Evolutionary conservation across 2,113 vertebrate genomes (phyloP).

Genomic region (Athene noctua): DNA sequence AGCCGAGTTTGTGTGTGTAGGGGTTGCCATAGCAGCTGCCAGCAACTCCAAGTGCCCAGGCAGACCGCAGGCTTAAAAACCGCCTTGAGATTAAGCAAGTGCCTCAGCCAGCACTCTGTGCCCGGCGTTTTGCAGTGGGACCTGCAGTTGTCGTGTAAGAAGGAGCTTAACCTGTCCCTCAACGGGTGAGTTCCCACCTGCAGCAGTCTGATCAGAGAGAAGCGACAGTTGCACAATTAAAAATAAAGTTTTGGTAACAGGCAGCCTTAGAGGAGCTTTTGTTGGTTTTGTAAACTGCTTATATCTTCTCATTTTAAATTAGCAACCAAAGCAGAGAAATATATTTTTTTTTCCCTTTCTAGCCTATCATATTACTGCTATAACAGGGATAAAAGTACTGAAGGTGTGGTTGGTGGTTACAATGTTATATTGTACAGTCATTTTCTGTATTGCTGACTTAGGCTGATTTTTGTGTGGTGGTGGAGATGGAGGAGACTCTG

Average conservation of each 20-base stretch:
- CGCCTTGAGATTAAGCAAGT: rapidly evolving
- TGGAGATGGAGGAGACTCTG: slow-evolving; percentile 45
- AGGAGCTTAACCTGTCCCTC: neutral
- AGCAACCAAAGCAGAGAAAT: neutral
- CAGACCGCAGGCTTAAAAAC: neutral
- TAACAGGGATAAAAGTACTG: neutral
- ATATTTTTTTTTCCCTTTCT: neutral
- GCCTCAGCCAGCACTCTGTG: neutral
- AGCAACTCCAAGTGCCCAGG: neutral
- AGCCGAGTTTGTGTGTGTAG: slow-evolving; percentile 44
- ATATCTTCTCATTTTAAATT: neutral
- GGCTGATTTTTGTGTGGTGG: neutral
- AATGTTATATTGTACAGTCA: rapidly evolving
- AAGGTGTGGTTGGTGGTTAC: neutral
- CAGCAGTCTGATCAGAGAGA: neutral
- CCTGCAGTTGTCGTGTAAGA: neutral
- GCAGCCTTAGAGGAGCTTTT: neutral
- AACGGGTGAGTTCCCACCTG: neutral
- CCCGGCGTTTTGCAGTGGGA: neutral
- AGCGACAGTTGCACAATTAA: neutral
- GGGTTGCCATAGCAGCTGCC: slow-evolving; percentile 41
- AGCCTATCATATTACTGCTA: neutral
- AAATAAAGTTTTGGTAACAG: neutral
- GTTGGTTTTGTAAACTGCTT: neutral
- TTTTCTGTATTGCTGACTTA: neutral